Evolutionary conservation across 37 sponge, comb jelly and placozoan genomes (phyloP), one percentile per base, ranked within the genome.

Genomic region (Petrosia ficiformis): DNA sequence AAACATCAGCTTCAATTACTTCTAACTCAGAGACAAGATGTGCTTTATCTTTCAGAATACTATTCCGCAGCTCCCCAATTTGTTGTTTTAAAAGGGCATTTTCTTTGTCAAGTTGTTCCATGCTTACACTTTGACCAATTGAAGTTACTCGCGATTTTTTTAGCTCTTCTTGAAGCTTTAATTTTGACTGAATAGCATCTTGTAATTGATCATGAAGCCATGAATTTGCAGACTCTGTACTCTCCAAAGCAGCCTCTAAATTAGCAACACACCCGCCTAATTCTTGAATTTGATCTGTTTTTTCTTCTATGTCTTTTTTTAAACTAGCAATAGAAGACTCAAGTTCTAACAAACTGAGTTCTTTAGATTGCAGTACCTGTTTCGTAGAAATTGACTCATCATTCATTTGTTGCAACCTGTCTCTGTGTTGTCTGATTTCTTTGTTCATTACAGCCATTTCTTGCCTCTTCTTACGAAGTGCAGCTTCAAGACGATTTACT

Each of bases 201-300:
- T 91, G 65, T 2, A 91, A 76, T 58, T 86, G 86, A 26, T 78
- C 71, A 8, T 77, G 74, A 21, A 91, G 79, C 92, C 92, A 91
- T 11, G 59, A 3, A 34, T 91, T 91, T 10, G 83, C 34, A 10
- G 75, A 77, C 44, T 86, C 83, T 44, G 82, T 63, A 11, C 82
- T 60, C 22, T 71, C 67, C 28, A 76, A 59, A 44, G 76, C 74
- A 4, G 79, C 74, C 69, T 82, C 65, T 5, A 82, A 73, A 2
- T 73, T 36, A 24, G 67, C 57, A 24, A 73, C 61, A 42, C 74
- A 68, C 14, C 48, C 36, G 2, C 30, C n/a, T 30, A 39, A 36
- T 38, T 75, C 75, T 32, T 68, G 59, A 2, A 24, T 10, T 36
- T 77, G 79, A 19, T 65, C 72, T 44, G 36, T 44, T 34, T 82